Evolutionary conservation across 2,888 invertebrate genomes (phyloP), one percentile per base, ranked within the genome.

Genomic region (Apotomis capreana): DNA sequence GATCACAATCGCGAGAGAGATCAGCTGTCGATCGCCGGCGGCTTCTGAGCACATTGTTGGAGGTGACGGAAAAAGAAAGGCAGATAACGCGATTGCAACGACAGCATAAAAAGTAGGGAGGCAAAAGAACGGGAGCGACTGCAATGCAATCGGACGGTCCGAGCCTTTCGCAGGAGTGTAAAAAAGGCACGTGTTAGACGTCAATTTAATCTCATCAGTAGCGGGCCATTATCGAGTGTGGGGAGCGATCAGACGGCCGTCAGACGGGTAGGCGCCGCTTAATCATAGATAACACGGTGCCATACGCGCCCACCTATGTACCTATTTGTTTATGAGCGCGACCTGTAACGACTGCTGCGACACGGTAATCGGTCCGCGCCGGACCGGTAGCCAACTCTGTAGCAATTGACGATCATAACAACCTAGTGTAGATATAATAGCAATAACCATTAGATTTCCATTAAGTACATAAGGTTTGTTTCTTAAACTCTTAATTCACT

Each of bases 261-360:
- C 88, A 93, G 92, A 92, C 92, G 77, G 90, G 89, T 84, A 83
- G 92, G 90, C 92, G 92, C 90, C 92, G 81, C 87, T 93, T 92
- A 91, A 89, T 92, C 91, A 92, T 88, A 89, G 90, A 89, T 89
- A 91, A 91, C 88, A 87, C 82, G 83, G 85, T 86, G 84, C 83
- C 85, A 89, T 84, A 89, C 84, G 83, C 87, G 84, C 87, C 88
- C 88, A 90, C 89, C 89, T 91, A 87, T 86, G 15, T 85, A 87
- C 83, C 88, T 65, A 90, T 91, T 89, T 90, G 88, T 89, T 88
- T 88, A 90, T 86, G 83, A 63, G 36, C 52, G 84, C 85, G 87
- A 91, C 88, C 89, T 89, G 90, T 89, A 91, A 90, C 89, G 89
- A 89, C 83, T 84, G 84, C 83, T 73, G 63, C 68, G 55, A 59